phyloP scores from a whole-genome alignment of 2,888 invertebrate genomes.

The Acanthoscelides obtectus region DNA sequence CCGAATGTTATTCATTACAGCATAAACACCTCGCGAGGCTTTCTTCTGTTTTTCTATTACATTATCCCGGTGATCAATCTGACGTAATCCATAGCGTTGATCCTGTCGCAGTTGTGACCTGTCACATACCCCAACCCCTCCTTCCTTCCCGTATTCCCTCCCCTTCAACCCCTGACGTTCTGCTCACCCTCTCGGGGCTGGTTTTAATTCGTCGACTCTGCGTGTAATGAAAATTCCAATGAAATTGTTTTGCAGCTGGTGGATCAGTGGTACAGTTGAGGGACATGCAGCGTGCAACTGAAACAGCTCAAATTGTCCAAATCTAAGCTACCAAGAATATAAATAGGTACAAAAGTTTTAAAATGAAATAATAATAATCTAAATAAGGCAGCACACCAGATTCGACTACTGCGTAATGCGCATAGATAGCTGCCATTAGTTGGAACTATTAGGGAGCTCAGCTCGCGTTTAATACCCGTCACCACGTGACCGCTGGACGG shows the following conservation, averaged over 20 bases:
- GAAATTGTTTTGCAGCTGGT: not conserved
- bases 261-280: not conserved
- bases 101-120: constrained; percentile 21
- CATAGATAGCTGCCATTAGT: too few relatives aligned
- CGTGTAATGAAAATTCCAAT: not conserved
- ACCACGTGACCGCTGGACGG: too few relatives aligned
- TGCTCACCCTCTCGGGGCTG: not conserved
- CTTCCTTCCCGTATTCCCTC: not conserved
- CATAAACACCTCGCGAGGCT: not conserved
- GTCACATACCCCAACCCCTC: constrained; percentile 10
- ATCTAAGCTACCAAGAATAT: too few relatives aligned
- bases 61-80: constrained; percentile 24
- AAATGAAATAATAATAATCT: too few relatives aligned
- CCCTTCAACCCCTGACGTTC: not conserved
- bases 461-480: too few relatives aligned
- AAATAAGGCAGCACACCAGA: too few relatives aligned
- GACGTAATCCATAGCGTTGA: constrained; percentile 20
- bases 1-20: not conserved
- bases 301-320: too few relatives aligned
- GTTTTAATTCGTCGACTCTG: not conserved
- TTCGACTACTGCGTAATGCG: too few relatives aligned
- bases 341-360: too few relatives aligned
- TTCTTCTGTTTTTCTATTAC: constrained; percentile 9
- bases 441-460: too few relatives aligned
- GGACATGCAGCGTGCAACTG: too few relatives aligned